These are phyloP conservation scores for fruit fly (Drosophila melanogaster) DNA, from an alignment of 1,140 invertebrate species.

Conservation along the genomic window Release_6_plus_ISO1_MT NT_037436.4:17720501-17721000, in stretches of 20 bases:
- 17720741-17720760: constrained; percentile 70
- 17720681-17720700: constrained; percentile 47
- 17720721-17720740: constrained; percentile 64
- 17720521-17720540: constrained; percentile 9
- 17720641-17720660: constrained; percentile 32
- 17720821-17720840: constrained; percentile 1
- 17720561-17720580: constrained; percentile 14
- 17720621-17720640: constrained; percentile 13
- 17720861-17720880: constrained; percentile 62
- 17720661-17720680: constrained; percentile 7
- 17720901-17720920: constrained; percentile 37
- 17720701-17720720: constrained; percentile 71
- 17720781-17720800: constrained; percentile 77
- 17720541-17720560: constrained; percentile 27
- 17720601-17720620: constrained; percentile 67
- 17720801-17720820: constrained; percentile 44
- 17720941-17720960: constrained; percentile 1
- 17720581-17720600: constrained; percentile 82
- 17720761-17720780: constrained; percentile 75
- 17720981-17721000: constrained; percentile 24
- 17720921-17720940: constrained; percentile 27
- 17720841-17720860: constrained; percentile 36
- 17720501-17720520: constrained; percentile 49
- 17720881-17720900: constrained; percentile 60
- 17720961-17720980: constrained; percentile 11